Evolutionary conservation across 35 echinoderm and acorn worm species (phyloP).

Genomic region (Stichopus chloronotus): DNA sequence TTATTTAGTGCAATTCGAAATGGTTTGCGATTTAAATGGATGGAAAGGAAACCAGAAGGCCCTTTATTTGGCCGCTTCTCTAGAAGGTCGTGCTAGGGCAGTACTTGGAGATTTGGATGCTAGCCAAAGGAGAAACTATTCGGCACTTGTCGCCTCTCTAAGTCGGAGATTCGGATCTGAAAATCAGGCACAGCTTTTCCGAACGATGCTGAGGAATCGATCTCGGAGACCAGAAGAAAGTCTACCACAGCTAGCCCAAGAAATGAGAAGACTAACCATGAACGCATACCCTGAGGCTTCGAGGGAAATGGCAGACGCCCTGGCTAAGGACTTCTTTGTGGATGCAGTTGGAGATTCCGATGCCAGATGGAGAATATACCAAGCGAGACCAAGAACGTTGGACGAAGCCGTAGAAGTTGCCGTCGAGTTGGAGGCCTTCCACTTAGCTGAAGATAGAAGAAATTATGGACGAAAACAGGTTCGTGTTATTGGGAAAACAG

Average conservation of each 20-base stretch:
- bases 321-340: constrained; percentile 13
- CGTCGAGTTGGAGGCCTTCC: constrained; percentile 16
- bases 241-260: not conserved
- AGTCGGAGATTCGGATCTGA: not conserved
- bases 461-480: no score
- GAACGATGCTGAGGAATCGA: not conserved
- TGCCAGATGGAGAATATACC: constrained; percentile 5
- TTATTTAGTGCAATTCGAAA: no score
- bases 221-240: not conserved
- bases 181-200: constrained; percentile 32
- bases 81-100: no score
- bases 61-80: no score
- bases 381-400: constrained; percentile 6
- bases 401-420: constrained; percentile 8
- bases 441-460: not conserved
- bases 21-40: no score
- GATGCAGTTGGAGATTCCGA: constrained; percentile 10
- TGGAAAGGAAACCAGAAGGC: no score
- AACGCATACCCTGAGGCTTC: not conserved
- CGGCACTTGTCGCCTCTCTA: not conserved
- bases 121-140: not conserved
- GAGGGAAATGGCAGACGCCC: not conserved
- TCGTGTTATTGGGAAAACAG: no score
- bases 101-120: no score
- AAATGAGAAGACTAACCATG: not conserved